These are phyloP conservation scores for Teinopalpus imperialis DNA, from an alignment of 2,888 invertebrate genomes.

Conservation along the genomic window DNA sequence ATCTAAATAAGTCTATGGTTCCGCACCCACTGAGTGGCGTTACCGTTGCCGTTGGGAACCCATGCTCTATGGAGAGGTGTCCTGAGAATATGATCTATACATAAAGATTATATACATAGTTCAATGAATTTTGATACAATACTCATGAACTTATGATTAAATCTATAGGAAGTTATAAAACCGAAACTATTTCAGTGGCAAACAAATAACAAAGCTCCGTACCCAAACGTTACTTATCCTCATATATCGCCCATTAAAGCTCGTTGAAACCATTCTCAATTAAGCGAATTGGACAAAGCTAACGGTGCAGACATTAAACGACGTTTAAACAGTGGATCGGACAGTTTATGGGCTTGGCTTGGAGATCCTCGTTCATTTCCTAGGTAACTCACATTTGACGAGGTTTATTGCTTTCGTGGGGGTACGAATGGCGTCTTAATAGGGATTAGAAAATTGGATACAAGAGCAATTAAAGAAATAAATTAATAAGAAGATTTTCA, in stretches of 20 bases:
- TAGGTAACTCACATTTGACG: slow-evolving; percentile 21
- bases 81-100: too few relatives aligned
- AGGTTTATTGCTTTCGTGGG: slow-evolving; percentile 21
- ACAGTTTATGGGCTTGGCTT: slow-evolving; percentile 63
- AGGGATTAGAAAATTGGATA: slow-evolving; percentile 23
- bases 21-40: too few relatives aligned
- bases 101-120: too few relatives aligned
- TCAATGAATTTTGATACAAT: too few relatives aligned
- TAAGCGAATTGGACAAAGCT: slow-evolving; percentile 76
- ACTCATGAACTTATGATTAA: too few relatives aligned
- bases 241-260: slow-evolving; percentile 47
- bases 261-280: slow-evolving; percentile 68
- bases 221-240: slow-evolving; percentile 18
- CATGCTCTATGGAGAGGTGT: too few relatives aligned
- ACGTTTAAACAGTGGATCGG: slow-evolving; percentile 71
- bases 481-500: not conserved
- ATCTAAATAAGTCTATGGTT: too few relatives aligned
- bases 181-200: slow-evolving; percentile 31
- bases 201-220: slow-evolving; percentile 45
- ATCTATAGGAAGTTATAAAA: slow-evolving; percentile 5
- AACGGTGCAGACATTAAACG: slow-evolving; percentile 64
- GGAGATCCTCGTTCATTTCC: slow-evolving; percentile 52
- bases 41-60: too few relatives aligned
- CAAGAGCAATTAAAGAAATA: not conserved
- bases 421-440: slow-evolving; percentile 13